phyloP scores from a whole-genome alignment of 1,140 invertebrate genomes.

The Teleogryllus occipitalis region DNA sequence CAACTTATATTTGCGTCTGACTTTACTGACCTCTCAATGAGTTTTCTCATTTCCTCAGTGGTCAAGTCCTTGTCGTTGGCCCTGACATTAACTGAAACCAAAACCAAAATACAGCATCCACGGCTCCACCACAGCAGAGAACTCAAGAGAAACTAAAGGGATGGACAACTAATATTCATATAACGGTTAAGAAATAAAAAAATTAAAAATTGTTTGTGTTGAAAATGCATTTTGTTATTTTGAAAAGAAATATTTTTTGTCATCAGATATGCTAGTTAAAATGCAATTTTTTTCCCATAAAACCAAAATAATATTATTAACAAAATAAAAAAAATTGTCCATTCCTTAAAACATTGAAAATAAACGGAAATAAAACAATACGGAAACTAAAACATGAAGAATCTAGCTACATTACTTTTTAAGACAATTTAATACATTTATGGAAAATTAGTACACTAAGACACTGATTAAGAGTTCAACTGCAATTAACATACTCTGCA shows the following conservation, averaged over 20 bases:
- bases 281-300: no score
- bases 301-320: not conserved
- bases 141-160: not conserved
- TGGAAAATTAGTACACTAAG: not conserved
- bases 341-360: not conserved
- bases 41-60: constrained; percentile 90
- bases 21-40: constrained; percentile 82
- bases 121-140: not conserved
- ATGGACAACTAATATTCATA: not conserved
- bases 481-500: not conserved
- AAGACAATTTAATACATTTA: not conserved
- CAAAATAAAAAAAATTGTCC: not conserved
- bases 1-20: not conserved
- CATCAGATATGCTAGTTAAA: no score
- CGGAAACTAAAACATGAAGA: not conserved
- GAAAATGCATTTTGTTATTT: not conserved
- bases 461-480: not conserved
- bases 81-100: constrained; percentile 59
- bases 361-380: not conserved
- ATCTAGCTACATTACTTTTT: not conserved
- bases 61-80: constrained; percentile 75
- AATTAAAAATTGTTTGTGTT: not conserved
- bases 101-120: constrained; percentile 18
- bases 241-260: not conserved
- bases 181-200: not conserved